Evolutionary conservation across 2,797 vertebrate species (phyloP).

Genomic region (Valencia hispanica): DNA sequence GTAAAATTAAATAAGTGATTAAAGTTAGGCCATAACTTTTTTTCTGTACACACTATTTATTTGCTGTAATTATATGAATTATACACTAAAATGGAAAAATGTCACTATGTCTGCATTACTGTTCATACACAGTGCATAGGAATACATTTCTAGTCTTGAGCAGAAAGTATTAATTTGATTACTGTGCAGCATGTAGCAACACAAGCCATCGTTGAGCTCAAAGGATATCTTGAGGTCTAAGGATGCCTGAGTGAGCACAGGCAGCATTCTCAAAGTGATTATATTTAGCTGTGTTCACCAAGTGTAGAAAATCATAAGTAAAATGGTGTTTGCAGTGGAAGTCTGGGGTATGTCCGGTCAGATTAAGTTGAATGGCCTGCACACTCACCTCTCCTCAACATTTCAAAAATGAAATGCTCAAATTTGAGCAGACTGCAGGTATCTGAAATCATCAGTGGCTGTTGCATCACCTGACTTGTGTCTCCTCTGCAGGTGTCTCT

Average conservation of each 20-base stretch:
- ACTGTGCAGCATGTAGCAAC: neutral
- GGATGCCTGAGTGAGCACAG: neutral
- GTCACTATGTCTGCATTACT: neutral
- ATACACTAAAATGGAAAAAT: neutral
- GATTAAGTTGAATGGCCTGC: neutral
- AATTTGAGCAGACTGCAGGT: neutral
- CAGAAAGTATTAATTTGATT: neutral
- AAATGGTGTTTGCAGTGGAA: neutral
- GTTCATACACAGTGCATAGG: too few species aligned
- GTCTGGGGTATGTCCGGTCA: neutral
- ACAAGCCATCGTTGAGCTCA: neutral
- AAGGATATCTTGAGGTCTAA: too few species aligned
- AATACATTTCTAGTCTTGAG: neutral
- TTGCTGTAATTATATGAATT: neutral
- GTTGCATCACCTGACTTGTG: neutral
- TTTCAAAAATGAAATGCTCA: neutral
- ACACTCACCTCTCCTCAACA: neutral
- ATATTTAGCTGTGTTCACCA: neutral
- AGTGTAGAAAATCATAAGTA: neutral
- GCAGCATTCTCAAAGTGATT: neutral
- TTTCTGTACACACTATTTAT: neutral
- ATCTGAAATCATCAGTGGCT: neutral
- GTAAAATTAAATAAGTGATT: neutral
- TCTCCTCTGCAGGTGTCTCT: constrained; percentile 23
- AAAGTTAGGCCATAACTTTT: neutral